Conservation (phyloP, 2,888 invertebrate genomes). For the Dasysyrphus tricinctus region DNA sequence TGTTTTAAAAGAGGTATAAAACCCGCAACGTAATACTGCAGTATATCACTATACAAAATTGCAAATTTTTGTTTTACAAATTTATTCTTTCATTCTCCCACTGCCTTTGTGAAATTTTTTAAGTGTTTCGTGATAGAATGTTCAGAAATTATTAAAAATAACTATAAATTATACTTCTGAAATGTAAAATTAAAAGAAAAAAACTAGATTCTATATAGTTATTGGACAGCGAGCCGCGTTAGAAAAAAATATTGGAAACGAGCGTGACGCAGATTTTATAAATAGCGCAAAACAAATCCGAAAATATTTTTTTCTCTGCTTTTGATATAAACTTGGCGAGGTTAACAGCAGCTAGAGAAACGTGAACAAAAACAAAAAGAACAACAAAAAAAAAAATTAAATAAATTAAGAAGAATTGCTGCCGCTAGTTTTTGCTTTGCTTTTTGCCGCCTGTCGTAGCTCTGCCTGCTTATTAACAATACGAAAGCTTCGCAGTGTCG, state of each 20-base stretch:
- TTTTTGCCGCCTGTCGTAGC: constrained; percentile 36
- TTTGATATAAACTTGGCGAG: constrained; percentile 57
- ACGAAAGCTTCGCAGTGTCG: constrained; percentile 2
- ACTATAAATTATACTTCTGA: constrained; percentile 11
- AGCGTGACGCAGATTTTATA: constrained; percentile 74
- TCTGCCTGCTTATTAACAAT: constrained; percentile 6
- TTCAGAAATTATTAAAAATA: constrained; percentile 7
- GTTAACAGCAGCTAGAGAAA: constrained; percentile 52
- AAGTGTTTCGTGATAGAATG: constrained; percentile 41
- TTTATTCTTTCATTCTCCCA: background rate
- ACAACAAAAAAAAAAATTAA: constrained; percentile 20
- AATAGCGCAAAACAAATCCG: constrained; percentile 73
- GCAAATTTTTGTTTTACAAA: constrained; percentile 18
- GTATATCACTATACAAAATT: constrained; percentile 6
- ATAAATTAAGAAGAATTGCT: constrained; percentile 42
- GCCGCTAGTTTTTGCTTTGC: constrained; percentile 37
- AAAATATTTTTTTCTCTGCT: constrained; percentile 51
- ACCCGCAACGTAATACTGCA: constrained; percentile 6
- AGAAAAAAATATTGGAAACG: constrained; percentile 30
- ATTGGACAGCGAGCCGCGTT: background rate
- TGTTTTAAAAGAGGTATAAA: background rate
- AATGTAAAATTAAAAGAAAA: constrained; percentile 19
- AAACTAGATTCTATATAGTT: constrained; percentile 36
- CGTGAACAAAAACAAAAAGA: constrained; percentile 62
- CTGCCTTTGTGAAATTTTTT: constrained; percentile 4